phyloP scores from a whole-genome alignment of 23 tunicate genomes.

The Trididemnum clinides region DNA sequence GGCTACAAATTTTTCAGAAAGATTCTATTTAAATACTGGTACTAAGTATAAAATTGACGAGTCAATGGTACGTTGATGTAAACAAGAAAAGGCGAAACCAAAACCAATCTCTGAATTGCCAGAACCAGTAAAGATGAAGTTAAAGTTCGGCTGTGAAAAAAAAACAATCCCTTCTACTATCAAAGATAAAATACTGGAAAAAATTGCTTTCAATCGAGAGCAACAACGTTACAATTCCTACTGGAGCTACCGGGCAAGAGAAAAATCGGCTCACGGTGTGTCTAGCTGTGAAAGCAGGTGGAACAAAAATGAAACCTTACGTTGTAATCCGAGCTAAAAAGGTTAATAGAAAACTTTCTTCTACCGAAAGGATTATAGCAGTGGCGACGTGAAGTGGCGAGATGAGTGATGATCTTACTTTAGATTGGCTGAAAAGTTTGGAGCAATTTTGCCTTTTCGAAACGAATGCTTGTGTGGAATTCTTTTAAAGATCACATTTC shows the following conservation, averaged over 20 bases:
- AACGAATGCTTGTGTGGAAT: background rate
- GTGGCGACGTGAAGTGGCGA: background rate
- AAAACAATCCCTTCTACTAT: too few relatives aligned
- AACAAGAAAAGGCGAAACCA: background rate
- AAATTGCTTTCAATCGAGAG: background rate
- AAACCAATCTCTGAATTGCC: constrained; percentile 1
- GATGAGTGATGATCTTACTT: background rate
- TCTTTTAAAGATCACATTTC: background rate
- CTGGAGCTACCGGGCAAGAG: background rate
- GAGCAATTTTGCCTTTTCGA: too few relatives aligned
- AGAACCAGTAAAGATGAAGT: too few relatives aligned
- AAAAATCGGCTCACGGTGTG: background rate
- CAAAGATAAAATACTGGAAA: too few relatives aligned
- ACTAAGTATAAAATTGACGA: constrained; percentile 41
- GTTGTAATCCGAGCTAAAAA: background rate
- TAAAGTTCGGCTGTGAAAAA: too few relatives aligned
- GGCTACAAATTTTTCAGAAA: constrained; percentile 57
- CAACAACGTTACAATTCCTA: constrained; percentile 2
- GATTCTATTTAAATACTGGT: constrained; percentile 50
- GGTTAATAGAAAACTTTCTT: background rate
- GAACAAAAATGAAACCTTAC: background rate
- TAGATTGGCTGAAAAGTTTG: too few relatives aligned
- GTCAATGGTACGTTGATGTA: constrained; percentile 27
- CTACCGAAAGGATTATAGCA: background rate
- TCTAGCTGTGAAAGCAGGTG: too few relatives aligned